Evolutionary conservation across 2,797 vertebrate species (phyloP), one percentile per base, ranked within the genome.

Genomic region (Coregonus ussuriensis): DNA sequence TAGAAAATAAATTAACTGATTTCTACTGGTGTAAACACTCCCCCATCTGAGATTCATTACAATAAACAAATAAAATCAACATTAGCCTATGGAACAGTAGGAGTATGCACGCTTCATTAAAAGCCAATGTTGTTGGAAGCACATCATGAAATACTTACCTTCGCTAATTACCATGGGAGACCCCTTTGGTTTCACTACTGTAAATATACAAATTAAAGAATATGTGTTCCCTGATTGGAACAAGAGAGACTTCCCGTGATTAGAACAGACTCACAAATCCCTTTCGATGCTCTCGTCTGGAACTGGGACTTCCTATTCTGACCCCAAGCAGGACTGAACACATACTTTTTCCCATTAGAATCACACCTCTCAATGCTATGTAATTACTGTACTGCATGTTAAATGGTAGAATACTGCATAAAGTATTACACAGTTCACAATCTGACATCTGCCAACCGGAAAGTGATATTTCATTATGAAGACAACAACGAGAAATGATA

Each of bases 51-150:
- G 6, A 91, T 94, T 93, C 92, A 95, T 97, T 96, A 96, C 92
- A 94, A 93, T 94, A 92, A 93, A 93, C 93, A 91, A 91, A 95
- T 95, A 91, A 95, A 95, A 95, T 96, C 96, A 97, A 96, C 94
- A 94, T 90, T 84, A 91, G 84, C 88, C 90, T 87, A 85, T 74
- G 92, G 92, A 95, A 95, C 94, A 95, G 94, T 94, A 93, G 93
- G 56, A 93, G 93, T 90, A 85, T 89, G 84, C 87, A 95, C 80
- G 94, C 94, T 93, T 96, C 94, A 93, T 97, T 96, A 93, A 94
- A 94, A 90, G 87, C 90, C 90, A 90, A 92, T 90, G 93, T 90
- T 92, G 90, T 94, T 94, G 87, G 80, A 91, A 91, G 88, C 90
- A 87, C 91, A 90, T 88, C 81, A 74, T 85, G 82, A 84, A 53